These are phyloP conservation scores for Acanthoscelides obtectus DNA, from an alignment of 2,888 invertebrate species.

Conservation along the genomic window DNA sequence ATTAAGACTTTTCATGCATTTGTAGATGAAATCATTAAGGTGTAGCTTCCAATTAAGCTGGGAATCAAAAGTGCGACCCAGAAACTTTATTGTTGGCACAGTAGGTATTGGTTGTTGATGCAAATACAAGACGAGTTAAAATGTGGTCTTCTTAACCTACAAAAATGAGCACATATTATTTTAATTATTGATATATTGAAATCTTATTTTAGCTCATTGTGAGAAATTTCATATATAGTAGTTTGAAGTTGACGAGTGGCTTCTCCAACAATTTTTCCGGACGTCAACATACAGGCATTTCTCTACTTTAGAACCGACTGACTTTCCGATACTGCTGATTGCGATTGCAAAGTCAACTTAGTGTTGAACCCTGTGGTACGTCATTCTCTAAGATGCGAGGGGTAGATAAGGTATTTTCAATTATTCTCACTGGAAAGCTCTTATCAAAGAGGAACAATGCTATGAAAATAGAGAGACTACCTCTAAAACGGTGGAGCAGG, in stretches of 20 bases:
- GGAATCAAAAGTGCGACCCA: neutral
- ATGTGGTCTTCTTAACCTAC: neutral
- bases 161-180: neutral
- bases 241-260: slow-evolving; percentile 1
- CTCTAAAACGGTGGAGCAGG: slow-evolving; percentile 10
- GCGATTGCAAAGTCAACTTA: slow-evolving; percentile 18
- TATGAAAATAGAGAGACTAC: slow-evolving; percentile 12
- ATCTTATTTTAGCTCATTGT: neutral
- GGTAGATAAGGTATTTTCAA: slow-evolving; percentile 4
- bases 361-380: slow-evolving; percentile 18
- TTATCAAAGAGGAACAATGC: slow-evolving; percentile 4
- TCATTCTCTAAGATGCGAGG: slow-evolving; percentile 12
- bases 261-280: neutral
- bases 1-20: slow-evolving; percentile 4
- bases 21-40: neutral
- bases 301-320: neutral
- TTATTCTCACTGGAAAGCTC: slow-evolving; percentile 1
- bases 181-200: slow-evolving; percentile 1
- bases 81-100: neutral
- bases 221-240: neutral
- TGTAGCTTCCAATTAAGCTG: neutral
- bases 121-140: too few species aligned
- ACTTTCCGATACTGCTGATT: slow-evolving; percentile 9
- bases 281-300: slow-evolving; percentile 11
- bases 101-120: neutral